Base-by-base conservation (phyloP, 2,888 invertebrate species). In the Pachymerium ferrugineum region DNA sequence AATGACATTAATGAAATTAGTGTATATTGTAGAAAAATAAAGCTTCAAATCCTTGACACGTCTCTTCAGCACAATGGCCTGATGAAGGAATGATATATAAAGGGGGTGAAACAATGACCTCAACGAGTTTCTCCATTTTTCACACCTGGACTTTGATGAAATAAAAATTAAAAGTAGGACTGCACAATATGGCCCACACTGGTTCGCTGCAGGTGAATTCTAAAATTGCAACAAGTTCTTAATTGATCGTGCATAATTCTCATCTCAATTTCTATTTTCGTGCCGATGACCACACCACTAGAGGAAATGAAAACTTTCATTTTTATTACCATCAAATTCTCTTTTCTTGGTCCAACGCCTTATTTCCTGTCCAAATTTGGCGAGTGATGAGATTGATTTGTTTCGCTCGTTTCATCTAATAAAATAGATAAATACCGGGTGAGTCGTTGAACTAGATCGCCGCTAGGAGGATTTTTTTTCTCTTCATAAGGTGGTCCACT, bases 101-200 rank as follows among this genome's bases (percentile, higher is more conserved):
- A 47, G 19, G 47, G 47, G 47, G 47, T 47, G 47, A 47, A 47
- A 1, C 47, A 47, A 47, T 47, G 47, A 47, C 47, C 47, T 47
- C 47, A 47, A 47, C 47, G n/a, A 47, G 47, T 47, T 47, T 47
- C n/a, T 47, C 47, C 47, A 47, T 47, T 47, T 47, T 47, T 47
- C 47, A 47, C 47, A 1, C 8, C 19, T 47, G 47, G 47, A 47
- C 8, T 47, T 47, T 47, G 8, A 47, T n/a, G n/a, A n/a, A n/a
- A n/a, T n/a, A n/a, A 47, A 47, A 47, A 47, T 47, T 14, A n/a
- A n/a, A n/a, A n/a, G n/a, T 47, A 47, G 47, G 47, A 1, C 14
- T 47, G 19, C 47, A n/a, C 16, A 42, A 42, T 14, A 16, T 47
- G 1, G n/a, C n/a, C n/a, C n/a, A n/a, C n/a, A n/a, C n/a, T n/a